Conservation (phyloP, 2,797 vertebrate genomes). For the Chaunax sp. region DNA sequence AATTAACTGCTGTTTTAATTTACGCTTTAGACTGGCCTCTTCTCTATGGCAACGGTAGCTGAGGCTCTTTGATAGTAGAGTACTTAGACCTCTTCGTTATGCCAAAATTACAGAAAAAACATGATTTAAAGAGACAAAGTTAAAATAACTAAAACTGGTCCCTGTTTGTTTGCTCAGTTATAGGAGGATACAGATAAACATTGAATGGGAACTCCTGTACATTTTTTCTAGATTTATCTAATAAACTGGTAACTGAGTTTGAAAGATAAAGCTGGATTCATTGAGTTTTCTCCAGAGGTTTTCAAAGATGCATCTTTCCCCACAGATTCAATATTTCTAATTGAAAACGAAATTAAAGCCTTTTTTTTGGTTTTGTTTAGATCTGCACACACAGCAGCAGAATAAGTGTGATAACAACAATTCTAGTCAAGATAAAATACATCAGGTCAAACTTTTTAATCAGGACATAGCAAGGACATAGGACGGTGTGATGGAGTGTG, state of each 20-base stretch:
- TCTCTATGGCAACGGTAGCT: not conserved
- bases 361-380: slow-evolving; percentile 35
- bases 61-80: not conserved
- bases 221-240: not conserved
- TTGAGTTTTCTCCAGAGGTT: slow-evolving; percentile 1
- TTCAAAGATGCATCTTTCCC: slow-evolving; percentile 24
- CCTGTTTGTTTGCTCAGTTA: not conserved
- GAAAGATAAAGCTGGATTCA: slow-evolving; percentile 42
- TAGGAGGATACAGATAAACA: not conserved
- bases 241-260: slow-evolving; percentile 12
- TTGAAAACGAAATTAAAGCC: slow-evolving; percentile 15
- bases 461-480: slow-evolving; percentile 79
- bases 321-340: slow-evolving; percentile 8
- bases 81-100: too few species aligned
- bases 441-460: slow-evolving; percentile 80
- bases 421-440: slow-evolving; percentile 66
- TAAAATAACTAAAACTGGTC: too few species aligned
- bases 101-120: too few species aligned
- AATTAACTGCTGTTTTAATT: not conserved
- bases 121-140: too few species aligned
- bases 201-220: too few species aligned
- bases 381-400: slow-evolving; percentile 29
- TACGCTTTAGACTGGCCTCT: not conserved
- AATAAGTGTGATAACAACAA: slow-evolving; percentile 58
- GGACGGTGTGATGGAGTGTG: slow-evolving; percentile 75